Conservation (phyloP, 2,888 invertebrate genomes). For the Oscheius sp. region DNA sequence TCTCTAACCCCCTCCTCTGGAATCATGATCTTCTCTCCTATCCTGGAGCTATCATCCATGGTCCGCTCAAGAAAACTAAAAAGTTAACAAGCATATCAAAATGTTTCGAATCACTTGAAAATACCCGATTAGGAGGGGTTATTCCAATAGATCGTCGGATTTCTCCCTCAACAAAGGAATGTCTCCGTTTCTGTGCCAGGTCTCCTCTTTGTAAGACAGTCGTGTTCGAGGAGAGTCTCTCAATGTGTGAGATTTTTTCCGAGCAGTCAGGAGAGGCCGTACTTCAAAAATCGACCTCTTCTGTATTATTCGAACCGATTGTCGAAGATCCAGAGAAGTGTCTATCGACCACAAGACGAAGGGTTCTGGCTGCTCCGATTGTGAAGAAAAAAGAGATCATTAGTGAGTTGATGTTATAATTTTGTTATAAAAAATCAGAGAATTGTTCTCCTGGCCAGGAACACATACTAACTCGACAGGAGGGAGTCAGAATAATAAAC, state of each 20-base stretch:
- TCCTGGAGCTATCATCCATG: constrained; percentile 18
- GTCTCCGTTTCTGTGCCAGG: constrained; percentile 4
- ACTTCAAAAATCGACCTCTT: background rate
- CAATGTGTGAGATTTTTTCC: constrained; percentile 20
- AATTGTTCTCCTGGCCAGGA: constrained; percentile 5
- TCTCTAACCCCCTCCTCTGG: constrained; percentile 7
- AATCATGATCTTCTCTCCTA: constrained; percentile 8
- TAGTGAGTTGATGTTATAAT: background rate
- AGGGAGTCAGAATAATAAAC: constrained; percentile 3
- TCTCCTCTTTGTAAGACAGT: background rate
- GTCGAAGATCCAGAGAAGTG: constrained; percentile 12
- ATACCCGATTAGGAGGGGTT: background rate
- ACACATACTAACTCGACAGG: constrained; percentile 2
- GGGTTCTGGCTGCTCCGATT: background rate
- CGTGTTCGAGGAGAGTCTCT: constrained; percentile 15
- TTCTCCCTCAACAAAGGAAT: background rate
- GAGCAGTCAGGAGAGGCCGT: constrained; percentile 3
- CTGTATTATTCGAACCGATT: constrained; percentile 15
- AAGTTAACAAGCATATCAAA: background rate
- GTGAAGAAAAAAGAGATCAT: constrained; percentile 1
- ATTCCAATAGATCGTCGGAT: constrained; percentile 7
- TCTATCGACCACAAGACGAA: background rate
- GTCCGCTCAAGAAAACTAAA: background rate
- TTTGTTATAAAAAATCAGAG: background rate
- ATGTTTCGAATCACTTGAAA: constrained; percentile 10